Percentiles rank a stretch among this genome's conserved stretches.
Evolutionary conservation across 2,888 invertebrate genomes (phyloP).

Genomic region (Tinea trinotella): DNA sequence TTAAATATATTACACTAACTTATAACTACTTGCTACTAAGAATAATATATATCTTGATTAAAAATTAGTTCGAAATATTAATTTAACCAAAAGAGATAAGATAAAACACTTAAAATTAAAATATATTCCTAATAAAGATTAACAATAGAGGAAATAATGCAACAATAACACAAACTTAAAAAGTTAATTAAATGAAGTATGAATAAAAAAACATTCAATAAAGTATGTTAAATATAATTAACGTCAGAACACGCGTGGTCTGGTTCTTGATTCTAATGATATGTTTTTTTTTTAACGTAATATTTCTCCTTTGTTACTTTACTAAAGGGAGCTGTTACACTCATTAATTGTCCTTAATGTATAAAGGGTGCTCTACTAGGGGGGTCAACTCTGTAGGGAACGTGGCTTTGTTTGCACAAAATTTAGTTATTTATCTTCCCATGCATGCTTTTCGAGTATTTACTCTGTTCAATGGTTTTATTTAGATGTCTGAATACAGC

Average conservation of each 20-base stretch:
- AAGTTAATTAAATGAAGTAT: constrained; percentile 5
- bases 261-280: constrained; percentile 19
- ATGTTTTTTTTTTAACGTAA: constrained; percentile 38
- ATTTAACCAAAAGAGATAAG: too few species aligned
- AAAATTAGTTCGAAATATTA: not conserved
- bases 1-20: too few species aligned
- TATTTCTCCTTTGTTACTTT: constrained; percentile 56
- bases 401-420: constrained; percentile 51
- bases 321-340: constrained; percentile 56
- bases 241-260: constrained; percentile 19
- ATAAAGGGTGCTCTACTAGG: constrained; percentile 42
- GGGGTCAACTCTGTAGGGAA: constrained; percentile 45
- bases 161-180: not conserved
- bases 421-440: constrained; percentile 60
- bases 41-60: too few species aligned
- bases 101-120: too few species aligned
- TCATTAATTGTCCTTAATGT: constrained; percentile 63
- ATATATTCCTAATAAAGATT: too few species aligned
- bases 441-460: constrained; percentile 29
- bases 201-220: constrained; percentile 11
- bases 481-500: constrained; percentile 11
- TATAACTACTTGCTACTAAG: too few species aligned
- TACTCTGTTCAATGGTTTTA: constrained; percentile 15
- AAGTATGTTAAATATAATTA: constrained; percentile 13
- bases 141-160: not conserved